Evolutionary conservation across 1,140 invertebrate genomes (phyloP).

Genomic region (Drosophila biarmipes): DNA sequence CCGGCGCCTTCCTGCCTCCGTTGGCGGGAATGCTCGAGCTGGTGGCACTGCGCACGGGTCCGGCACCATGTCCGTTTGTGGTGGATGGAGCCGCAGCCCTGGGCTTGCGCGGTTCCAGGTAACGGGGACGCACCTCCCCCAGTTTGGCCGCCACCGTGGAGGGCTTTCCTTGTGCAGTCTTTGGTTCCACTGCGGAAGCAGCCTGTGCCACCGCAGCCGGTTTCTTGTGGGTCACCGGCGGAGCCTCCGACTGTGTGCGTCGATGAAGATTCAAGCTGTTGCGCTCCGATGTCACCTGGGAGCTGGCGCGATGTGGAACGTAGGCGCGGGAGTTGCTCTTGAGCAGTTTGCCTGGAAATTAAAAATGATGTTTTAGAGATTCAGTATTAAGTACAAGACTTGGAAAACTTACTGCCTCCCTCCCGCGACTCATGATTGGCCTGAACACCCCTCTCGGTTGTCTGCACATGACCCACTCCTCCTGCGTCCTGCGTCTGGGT

Average conservation of each 20-base stretch:
- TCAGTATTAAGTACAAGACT: too few species aligned
- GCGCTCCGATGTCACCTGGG: constrained; percentile 60
- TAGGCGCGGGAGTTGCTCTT: constrained; percentile 76
- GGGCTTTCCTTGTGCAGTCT: constrained; percentile 18
- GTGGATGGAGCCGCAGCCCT: constrained; percentile 59
- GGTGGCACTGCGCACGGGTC: constrained; percentile 85
- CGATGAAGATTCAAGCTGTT: constrained; percentile 68
- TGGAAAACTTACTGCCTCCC: constrained; percentile 51
- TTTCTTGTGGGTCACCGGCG: constrained; percentile 55
- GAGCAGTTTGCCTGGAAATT: constrained; percentile 46
- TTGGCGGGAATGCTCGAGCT: constrained; percentile 85
- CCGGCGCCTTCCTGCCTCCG: constrained; percentile 50
- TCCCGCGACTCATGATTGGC: constrained; percentile 72
- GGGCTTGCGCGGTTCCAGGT: constrained; percentile 85
- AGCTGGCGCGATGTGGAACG: constrained; percentile 71
- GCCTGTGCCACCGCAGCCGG: neutral
- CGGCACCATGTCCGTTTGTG: constrained; percentile 71
- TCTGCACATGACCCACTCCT: constrained; percentile 57
- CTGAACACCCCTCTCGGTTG: constrained; percentile 75
- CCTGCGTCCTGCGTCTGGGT: constrained; percentile 70
- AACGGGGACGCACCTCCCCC: constrained; percentile 86
- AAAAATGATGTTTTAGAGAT: neutral
- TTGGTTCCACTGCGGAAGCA: constrained; percentile 1
- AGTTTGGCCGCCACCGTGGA: constrained; percentile 38
- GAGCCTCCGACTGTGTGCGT: constrained; percentile 77